A percentile compares a stretch with the other conserved stretches of the same genome.
Conservation (phyloP, 2,888 invertebrate genomes). For the Syrista parreyssii region DNA sequence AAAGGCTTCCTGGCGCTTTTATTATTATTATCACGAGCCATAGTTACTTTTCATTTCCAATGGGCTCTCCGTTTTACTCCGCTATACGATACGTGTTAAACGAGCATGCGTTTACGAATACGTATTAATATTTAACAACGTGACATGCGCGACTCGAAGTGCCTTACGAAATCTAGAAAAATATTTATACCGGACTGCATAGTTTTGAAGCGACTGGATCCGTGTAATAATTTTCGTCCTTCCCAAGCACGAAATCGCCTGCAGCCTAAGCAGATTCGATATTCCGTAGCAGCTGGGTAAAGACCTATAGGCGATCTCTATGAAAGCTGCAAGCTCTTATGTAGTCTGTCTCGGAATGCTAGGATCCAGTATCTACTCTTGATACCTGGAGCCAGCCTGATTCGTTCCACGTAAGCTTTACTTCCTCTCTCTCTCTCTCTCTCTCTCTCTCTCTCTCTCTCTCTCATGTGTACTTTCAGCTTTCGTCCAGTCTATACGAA, state of each 20-base stretch:
- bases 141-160: neutral
- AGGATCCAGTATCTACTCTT: neutral
- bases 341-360: neutral
- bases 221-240: neutral
- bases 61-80: neutral
- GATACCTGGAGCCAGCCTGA: neutral
- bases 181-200: too few relatives aligned
- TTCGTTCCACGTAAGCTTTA: neutral
- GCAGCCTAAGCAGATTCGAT: neutral
- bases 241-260: neutral
- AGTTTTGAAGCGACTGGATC: too few relatives aligned
- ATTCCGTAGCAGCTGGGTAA: neutral
- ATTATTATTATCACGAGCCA: neutral
- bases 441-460: too few relatives aligned
- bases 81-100: neutral
- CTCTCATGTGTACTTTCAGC: neutral
- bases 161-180: neutral
- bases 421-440: too few relatives aligned
- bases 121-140: neutral
- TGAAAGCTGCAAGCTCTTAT: neutral
- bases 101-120: neutral
- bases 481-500: neutral
- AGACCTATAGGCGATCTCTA: neutral
- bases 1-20: neutral
- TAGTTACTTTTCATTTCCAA: neutral